phyloP scores from a whole-genome alignment of 2,888 invertebrate genomes.

The Melanchra persicariae region DNA sequence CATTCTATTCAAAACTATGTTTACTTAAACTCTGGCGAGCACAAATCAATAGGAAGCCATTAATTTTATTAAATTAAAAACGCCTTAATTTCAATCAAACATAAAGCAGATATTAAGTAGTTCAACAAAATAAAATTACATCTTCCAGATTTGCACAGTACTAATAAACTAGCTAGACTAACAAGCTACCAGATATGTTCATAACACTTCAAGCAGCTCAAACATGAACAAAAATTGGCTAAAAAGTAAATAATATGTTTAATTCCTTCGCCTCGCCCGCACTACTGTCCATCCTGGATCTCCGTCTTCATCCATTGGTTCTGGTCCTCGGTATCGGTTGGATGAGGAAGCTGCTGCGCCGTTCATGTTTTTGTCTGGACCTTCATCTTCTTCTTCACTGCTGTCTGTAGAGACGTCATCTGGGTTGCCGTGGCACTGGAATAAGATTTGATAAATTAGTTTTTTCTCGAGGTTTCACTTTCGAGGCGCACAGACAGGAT shows the following conservation, averaged over 20 bases:
- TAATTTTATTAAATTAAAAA: background rate
- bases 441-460: constrained; percentile 35
- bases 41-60: background rate
- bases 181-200: constrained; percentile 40
- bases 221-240: constrained; percentile 33
- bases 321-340: constrained; percentile 70
- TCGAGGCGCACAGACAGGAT: too few relatives aligned
- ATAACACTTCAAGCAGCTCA: constrained; percentile 49
- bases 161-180: constrained; percentile 4
- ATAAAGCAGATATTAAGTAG: background rate
- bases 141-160: background rate
- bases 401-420: constrained; percentile 88
- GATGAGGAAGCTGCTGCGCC: constrained; percentile 72
- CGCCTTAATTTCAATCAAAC: background rate
- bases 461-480: too few relatives aligned
- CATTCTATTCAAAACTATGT: constrained; percentile 4
- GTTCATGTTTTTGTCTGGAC: constrained; percentile 74
- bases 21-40: background rate
- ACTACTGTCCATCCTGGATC: constrained; percentile 94
- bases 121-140: background rate
- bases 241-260: constrained; percentile 60
- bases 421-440: constrained; percentile 86
- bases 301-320: constrained; percentile 87
- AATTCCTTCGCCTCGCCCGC: constrained; percentile 88
- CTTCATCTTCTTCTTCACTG: constrained; percentile 83